These are phyloP conservation scores for Microcebus griseorufus DNA, from an alignment of 2,113 vertebrate species.

Conservation along the genomic window DNA sequence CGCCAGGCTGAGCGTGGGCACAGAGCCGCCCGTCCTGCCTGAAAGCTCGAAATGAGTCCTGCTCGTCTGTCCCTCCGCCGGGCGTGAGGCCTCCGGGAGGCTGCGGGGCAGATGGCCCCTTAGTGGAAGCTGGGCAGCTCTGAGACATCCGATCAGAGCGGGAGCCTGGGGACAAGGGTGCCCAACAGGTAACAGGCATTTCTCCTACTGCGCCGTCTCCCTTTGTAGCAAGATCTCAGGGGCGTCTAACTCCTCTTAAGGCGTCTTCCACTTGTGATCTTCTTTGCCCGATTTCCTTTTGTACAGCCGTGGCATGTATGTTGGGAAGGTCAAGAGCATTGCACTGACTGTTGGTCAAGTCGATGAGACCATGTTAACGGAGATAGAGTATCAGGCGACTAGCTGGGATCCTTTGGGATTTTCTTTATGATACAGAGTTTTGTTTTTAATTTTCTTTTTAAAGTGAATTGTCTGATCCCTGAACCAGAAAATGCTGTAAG, in stretches of 20 bases:
- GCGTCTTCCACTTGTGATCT: neutral
- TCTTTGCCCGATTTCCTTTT: neutral
- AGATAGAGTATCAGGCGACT: neutral
- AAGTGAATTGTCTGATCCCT: neutral
- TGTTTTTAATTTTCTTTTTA: neutral
- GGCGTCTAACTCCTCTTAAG: neutral
- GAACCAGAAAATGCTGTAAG: neutral
- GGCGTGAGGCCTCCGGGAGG: neutral
- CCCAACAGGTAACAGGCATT: conserved; percentile 54
- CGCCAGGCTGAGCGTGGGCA: neutral
- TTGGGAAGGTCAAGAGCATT: neutral
- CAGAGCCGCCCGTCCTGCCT: neutral
- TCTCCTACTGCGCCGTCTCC: neutral
- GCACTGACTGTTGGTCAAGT: neutral
- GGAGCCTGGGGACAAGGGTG: neutral
- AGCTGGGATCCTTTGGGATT: neutral
- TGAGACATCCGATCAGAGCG: neutral
- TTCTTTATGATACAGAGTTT: neutral
- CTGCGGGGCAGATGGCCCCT: neutral
- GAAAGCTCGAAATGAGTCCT: neutral
- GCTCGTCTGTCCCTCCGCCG: neutral
- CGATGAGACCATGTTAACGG: neutral
- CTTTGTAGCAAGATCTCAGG: neutral
- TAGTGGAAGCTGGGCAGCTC: neutral
- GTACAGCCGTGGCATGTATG: neutral